A percentile compares a stretch with the other conserved stretches of the same genome.
phyloP scores from a whole-genome alignment of 2,113 vertebrate species.

The Syngnathus typhle region DNA sequence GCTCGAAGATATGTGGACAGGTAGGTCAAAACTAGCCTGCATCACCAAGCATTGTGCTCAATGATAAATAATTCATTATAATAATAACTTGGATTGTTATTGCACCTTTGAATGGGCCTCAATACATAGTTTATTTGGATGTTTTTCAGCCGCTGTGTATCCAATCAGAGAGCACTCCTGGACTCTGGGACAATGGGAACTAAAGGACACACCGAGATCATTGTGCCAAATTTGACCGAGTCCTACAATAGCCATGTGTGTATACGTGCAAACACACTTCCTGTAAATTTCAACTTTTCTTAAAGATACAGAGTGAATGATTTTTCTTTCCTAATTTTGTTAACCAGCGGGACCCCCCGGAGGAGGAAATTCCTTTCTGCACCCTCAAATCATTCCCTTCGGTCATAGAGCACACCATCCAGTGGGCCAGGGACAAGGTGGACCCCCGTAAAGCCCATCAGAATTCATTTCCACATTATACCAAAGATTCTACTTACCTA shows the following conservation, averaged over 20 bases:
- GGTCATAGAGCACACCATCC: slow-evolving; percentile 95
- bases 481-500: neutral
- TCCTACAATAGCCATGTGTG: slow-evolving; percentile 98
- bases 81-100: neutral
- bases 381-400: slow-evolving; percentile 97
- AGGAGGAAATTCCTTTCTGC: slow-evolving; percentile 98
- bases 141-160: slow-evolving; percentile 82
- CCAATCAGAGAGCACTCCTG: slow-evolving; percentile 87
- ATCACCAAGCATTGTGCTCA: neutral
- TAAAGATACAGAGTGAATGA: neutral
- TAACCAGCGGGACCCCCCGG: slow-evolving; percentile 88
- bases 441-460: neutral
- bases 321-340: neutral
- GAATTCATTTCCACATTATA: neutral
- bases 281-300: neutral
- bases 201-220: slow-evolving; percentile 95
- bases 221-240: slow-evolving; percentile 91
- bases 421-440: slow-evolving; percentile 98
- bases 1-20: slow-evolving; percentile 97
- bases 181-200: slow-evolving; percentile 99
- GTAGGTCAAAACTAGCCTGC: slow-evolving; percentile 55
- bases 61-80: neutral
- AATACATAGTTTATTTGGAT: slow-evolving; percentile 13
- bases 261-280: slow-evolving; percentile 14
- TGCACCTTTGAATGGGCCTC: neutral